Conservation (phyloP, 2,888 invertebrate genomes). For the Muscina levida region DNA sequence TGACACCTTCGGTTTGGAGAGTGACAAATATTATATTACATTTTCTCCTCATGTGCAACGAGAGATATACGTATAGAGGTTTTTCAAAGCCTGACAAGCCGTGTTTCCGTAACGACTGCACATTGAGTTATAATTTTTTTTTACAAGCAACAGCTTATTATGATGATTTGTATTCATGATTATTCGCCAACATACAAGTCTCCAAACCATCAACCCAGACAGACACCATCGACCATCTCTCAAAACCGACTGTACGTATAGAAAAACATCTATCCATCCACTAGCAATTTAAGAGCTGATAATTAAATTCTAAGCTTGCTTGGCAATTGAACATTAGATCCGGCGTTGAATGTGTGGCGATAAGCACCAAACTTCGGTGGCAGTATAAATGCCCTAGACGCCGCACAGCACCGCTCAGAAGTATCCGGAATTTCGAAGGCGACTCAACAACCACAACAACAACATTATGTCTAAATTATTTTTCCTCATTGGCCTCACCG, state of each 20-base stretch:
- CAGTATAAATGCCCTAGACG: not conserved
- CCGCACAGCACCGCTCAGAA: not conserved
- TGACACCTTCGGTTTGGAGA: too few relatives aligned
- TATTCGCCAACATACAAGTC: too few relatives aligned
- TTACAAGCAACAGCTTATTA: too few relatives aligned
- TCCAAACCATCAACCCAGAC: too few relatives aligned
- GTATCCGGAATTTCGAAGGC: constrained; percentile 31
- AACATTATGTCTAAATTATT: constrained; percentile 13
- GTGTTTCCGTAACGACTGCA: too few relatives aligned
- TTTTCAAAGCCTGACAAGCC: too few relatives aligned
- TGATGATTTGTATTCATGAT: too few relatives aligned
- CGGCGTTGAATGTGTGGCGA: not conserved
- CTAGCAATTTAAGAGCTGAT: not conserved
- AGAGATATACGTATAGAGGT: too few relatives aligned
- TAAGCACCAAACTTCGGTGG: not conserved
- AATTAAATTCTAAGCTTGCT: constrained; percentile 1
- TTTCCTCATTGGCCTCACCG: constrained; percentile 16
- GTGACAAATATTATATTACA: too few relatives aligned
- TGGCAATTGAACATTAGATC: not conserved
- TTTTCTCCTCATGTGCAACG: too few relatives aligned
- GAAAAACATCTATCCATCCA: not conserved
- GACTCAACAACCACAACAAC: not conserved
- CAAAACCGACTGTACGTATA: not conserved
- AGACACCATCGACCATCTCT: not conserved
- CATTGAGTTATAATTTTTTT: too few relatives aligned